phyloP scores from a whole-genome alignment of 1,140 invertebrate genomes.

The Melanaphis sacchari region DNA sequence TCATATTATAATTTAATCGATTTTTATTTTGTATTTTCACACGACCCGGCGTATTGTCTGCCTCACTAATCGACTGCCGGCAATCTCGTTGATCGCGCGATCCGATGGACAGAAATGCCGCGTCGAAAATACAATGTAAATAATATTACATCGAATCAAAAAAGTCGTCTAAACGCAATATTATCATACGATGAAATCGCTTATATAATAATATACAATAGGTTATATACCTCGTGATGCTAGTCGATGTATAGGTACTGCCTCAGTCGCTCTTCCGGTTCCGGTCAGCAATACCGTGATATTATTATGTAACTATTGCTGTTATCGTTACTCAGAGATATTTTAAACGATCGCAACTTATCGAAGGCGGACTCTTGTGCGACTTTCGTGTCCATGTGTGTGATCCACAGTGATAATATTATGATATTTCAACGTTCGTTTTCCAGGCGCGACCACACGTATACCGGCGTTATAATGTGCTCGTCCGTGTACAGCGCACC shows the following conservation, averaged over 20 bases:
- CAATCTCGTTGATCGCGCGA: neutral
- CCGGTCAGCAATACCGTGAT: too few species aligned
- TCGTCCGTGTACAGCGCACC: neutral
- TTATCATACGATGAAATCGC: neutral
- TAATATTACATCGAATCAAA: neutral
- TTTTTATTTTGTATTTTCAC: neutral
- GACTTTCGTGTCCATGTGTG: neutral
- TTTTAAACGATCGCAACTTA: neutral
- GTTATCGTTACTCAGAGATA: neutral
- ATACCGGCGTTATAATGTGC: neutral
- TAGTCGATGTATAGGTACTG: neutral
- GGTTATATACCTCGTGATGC: neutral
- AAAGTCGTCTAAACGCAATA: neutral
- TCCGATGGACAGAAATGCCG: neutral
- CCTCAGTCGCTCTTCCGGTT: neutral
- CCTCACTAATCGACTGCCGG: neutral
- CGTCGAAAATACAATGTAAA: neutral
- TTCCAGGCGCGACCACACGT: neutral
- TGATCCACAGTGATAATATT: neutral
- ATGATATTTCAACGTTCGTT: neutral
- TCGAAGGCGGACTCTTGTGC: neutral
- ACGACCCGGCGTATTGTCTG: neutral
- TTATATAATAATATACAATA: neutral
- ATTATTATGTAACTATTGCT: neutral
- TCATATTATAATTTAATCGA: slow-evolving; percentile 2